These are phyloP conservation scores for Lacerta agilis DNA, from an alignment of 2,797 vertebrate genomes.

Conservation along the genomic window DNA sequence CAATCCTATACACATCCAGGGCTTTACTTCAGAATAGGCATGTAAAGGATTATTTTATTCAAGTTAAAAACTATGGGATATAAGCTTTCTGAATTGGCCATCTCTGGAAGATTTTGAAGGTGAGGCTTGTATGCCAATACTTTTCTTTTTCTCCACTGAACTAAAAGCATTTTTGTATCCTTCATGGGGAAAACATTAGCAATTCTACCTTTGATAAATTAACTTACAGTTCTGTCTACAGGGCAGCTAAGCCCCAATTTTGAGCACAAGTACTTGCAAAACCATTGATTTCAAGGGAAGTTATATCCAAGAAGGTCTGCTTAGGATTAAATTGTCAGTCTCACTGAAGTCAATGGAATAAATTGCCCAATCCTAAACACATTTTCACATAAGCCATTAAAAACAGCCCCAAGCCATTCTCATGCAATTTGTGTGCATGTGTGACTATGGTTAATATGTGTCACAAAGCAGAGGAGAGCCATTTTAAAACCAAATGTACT, in stretches of 20 bases:
- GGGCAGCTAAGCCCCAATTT: conserved; percentile 27
- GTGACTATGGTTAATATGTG: not conserved
- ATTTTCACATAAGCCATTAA: not conserved
- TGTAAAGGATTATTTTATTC: conserved; percentile 10
- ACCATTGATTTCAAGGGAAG: not conserved
- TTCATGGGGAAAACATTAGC: not conserved
- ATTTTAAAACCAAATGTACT: not conserved
- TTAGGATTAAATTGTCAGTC: conserved; percentile 12
- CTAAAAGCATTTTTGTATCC: conserved; percentile 19
- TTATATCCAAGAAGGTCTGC: conserved; percentile 1
- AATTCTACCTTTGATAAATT: not conserved
- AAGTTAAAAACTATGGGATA: conserved; percentile 54
- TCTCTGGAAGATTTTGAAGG: conserved; percentile 22
- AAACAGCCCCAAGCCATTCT: not conserved
- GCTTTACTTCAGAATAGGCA: no score
- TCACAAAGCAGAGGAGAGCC: not conserved
- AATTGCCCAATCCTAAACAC: not conserved
- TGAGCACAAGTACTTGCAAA: not conserved
- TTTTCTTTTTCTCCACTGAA: not conserved
- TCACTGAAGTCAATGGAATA: not conserved
- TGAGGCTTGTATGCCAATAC: not conserved
- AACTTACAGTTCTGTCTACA: not conserved
- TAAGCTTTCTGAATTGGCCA: conserved; percentile 63
- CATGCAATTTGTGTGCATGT: not conserved
- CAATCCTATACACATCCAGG: no score